Evolutionary conservation across 1,140 invertebrate species (phyloP).

Genomic region (Drosophila sproati): DNA sequence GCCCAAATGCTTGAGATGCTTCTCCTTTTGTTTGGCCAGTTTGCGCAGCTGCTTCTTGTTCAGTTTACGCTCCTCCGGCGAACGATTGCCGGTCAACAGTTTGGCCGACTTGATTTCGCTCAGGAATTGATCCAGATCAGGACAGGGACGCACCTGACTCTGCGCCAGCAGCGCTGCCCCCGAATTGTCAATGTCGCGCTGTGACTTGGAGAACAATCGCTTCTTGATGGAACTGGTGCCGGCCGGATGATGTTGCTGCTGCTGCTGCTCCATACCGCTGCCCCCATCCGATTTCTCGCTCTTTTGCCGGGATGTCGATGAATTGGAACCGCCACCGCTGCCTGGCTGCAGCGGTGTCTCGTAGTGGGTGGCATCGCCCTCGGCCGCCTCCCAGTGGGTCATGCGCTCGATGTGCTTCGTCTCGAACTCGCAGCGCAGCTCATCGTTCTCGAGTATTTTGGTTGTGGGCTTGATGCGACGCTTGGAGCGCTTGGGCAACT

Average conservation of each 20-base stretch:
- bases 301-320: slow-evolving; percentile 58
- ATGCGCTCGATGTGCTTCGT: slow-evolving; percentile 86
- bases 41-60: slow-evolving; percentile 81
- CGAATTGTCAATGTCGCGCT: slow-evolving; percentile 72
- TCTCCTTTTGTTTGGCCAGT: slow-evolving; percentile 86
- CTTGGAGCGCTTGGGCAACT: slow-evolving; percentile 82
- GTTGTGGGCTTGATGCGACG: slow-evolving; percentile 86
- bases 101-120: slow-evolving; percentile 75
- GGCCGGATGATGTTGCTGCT: slow-evolving; percentile 42
- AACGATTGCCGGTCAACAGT: slow-evolving; percentile 63
- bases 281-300: slow-evolving; percentile 74
- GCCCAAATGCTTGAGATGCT: slow-evolving; percentile 86
- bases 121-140: slow-evolving; percentile 76
- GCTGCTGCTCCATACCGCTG: slow-evolving; percentile 26
- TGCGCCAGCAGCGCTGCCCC: slow-evolving; percentile 60
- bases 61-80: slow-evolving; percentile 81
- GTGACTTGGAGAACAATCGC: slow-evolving; percentile 68
- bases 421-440: slow-evolving; percentile 86
- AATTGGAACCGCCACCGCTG: slow-evolving; percentile 45
- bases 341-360: slow-evolving; percentile 45
- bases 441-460: slow-evolving; percentile 86
- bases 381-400: slow-evolving; percentile 69
- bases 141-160: slow-evolving; percentile 56
- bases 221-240: slow-evolving; percentile 71
- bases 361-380: slow-evolving; percentile 15